Percentiles rank a stretch among this genome's conserved stretches.
These are phyloP conservation scores for Oligia latruncula DNA, from an alignment of 2,888 invertebrate genomes.

Conservation along the genomic window DNA sequence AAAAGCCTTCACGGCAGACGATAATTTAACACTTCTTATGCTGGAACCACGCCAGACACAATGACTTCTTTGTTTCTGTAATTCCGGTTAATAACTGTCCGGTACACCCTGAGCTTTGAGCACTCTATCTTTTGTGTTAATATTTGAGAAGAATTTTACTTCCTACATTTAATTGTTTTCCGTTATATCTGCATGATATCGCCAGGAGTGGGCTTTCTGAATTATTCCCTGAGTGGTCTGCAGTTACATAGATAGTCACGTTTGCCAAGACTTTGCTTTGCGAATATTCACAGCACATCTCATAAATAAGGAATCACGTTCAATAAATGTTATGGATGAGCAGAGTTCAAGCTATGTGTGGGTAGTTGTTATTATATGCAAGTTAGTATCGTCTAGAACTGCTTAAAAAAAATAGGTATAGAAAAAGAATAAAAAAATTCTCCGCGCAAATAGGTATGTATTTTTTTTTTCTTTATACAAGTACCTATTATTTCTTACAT, in stretches of 20 bases:
- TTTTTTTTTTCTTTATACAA: background rate
- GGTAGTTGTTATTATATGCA: constrained; percentile 1
- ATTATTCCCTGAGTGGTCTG: constrained; percentile 9
- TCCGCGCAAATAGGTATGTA: background rate
- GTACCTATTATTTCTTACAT: background rate
- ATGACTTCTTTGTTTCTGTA: too few relatives aligned
- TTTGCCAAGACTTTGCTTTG: constrained; percentile 60
- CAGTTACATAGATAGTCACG: constrained; percentile 49
- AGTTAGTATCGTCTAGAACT: background rate
- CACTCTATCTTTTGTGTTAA: background rate
- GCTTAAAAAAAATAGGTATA: background rate
- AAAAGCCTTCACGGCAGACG: background rate
- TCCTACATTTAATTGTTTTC: too few relatives aligned
- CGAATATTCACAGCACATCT: constrained; percentile 60
- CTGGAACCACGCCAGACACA: too few relatives aligned
- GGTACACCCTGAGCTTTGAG: background rate
- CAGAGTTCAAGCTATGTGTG: constrained; percentile 17
- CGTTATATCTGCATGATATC: background rate
- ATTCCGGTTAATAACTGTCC: too few relatives aligned
- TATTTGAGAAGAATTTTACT: background rate
- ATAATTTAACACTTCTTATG: background rate
- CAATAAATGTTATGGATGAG: constrained; percentile 51
- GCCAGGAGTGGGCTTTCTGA: constrained; percentile 4
- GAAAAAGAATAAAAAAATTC: background rate
- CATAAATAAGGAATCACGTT: constrained; percentile 59